These are phyloP conservation scores for Puma concolor DNA, from an alignment of 2,113 vertebrate species.

Conservation along the genomic window DNA sequence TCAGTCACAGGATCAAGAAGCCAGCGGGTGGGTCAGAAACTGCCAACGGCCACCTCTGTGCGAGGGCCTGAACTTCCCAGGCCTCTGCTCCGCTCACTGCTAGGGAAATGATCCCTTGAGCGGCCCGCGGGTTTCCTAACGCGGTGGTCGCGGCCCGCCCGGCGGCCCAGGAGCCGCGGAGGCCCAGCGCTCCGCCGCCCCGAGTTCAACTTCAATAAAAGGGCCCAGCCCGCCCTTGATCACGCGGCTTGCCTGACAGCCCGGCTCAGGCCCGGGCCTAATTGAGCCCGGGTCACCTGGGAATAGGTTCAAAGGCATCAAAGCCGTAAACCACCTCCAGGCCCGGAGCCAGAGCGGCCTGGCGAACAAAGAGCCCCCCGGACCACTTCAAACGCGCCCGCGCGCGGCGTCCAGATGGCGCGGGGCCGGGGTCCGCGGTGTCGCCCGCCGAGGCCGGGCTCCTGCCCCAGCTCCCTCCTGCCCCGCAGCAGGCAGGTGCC, in stretches of 20 bases:
- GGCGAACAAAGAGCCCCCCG: slow-evolving; percentile 72
- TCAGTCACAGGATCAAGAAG: fast-evolving
- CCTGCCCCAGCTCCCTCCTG: too few relatives aligned
- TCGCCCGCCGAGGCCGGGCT: neutral
- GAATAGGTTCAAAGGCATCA: slow-evolving; percentile 79
- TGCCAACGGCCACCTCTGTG: fast-evolving
- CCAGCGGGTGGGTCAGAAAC: neutral
- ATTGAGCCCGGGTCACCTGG: slow-evolving; percentile 76
- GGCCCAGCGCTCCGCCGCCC: neutral
- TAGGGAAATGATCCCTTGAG: neutral
- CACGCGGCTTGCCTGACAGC: slow-evolving; percentile 56
- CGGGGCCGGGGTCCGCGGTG: neutral
- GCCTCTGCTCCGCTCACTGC: neutral
- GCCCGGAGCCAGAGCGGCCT: slow-evolving; percentile 63
- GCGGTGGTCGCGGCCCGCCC: neutral
- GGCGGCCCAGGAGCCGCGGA: neutral
- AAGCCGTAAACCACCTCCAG: slow-evolving; percentile 79
- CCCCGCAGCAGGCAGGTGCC: too few relatives aligned
- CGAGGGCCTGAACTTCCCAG: neutral
- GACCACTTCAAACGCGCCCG: slow-evolving; percentile 71
- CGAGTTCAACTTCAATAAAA: slow-evolving; percentile 50
- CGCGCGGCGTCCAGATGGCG: slow-evolving; percentile 68
- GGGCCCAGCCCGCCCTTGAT: slow-evolving; percentile 49
- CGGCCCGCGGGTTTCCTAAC: neutral
- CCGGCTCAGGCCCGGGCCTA: slow-evolving; percentile 31